These are phyloP conservation scores for Cariama cristata DNA, from an alignment of 2,113 vertebrate species.

Conservation along the genomic window DNA sequence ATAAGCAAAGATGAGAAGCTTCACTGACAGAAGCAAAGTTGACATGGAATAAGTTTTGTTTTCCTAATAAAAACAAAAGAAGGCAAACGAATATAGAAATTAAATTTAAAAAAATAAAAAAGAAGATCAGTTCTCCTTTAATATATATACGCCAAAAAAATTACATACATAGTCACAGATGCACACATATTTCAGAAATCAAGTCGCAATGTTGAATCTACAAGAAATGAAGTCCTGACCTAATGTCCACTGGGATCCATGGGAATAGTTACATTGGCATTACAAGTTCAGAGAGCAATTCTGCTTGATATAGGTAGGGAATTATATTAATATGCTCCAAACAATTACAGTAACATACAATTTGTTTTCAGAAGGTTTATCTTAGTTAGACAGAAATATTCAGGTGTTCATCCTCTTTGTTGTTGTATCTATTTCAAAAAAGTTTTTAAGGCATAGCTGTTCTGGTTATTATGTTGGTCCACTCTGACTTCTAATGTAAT, in stretches of 20 bases:
- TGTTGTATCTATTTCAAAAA: neutral
- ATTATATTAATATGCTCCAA: neutral
- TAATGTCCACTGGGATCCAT: neutral
- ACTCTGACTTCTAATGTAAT: neutral
- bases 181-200: neutral
- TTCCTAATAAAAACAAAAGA: neutral
- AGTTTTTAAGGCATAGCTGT: fast-evolving
- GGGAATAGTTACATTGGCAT: neutral
- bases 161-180: neutral
- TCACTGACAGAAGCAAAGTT: neutral
- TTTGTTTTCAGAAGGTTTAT: neutral
- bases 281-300: neutral
- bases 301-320: neutral
- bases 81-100: fast-evolving
- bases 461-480: neutral
- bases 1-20: neutral
- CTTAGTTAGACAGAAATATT: neutral
- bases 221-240: neutral
- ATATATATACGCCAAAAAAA: neutral
- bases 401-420: neutral
- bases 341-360: neutral
- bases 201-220: neutral
- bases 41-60: neutral
- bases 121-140: neutral
- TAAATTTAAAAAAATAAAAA: neutral